phyloP scores from a whole-genome alignment of 2,888 invertebrate genomes.

The Agonopterix arenella region DNA sequence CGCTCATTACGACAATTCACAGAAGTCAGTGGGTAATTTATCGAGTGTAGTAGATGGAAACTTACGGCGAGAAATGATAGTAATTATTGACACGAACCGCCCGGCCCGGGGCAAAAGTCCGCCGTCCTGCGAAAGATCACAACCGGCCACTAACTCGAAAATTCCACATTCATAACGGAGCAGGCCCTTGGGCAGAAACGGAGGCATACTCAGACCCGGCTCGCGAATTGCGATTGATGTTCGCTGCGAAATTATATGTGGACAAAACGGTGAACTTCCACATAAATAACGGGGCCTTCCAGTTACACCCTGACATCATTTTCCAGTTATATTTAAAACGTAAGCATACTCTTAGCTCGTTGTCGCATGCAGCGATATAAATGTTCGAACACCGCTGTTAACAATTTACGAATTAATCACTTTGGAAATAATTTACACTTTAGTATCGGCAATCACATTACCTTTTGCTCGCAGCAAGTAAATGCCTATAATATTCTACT shows the following conservation, averaged over 20 bases:
- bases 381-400: too few species aligned
- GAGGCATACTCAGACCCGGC: conserved; percentile 34
- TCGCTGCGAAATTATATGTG: conserved; percentile 37
- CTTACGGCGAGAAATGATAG: conserved; percentile 57
- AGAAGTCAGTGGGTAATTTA: conserved; percentile 62
- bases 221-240: conserved; percentile 44
- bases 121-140: conserved; percentile 46
- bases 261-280: conserved; percentile 29
- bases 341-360: neutral
- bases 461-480: too few species aligned
- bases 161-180: conserved; percentile 66
- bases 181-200: conserved; percentile 50
- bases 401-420: too few species aligned
- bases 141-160: conserved; percentile 66
- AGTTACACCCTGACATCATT: conserved; percentile 4
- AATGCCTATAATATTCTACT: too few species aligned
- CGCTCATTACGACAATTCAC: conserved; percentile 64
- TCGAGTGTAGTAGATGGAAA: conserved; percentile 56
- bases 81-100: conserved; percentile 71
- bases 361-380: neutral
- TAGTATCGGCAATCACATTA: neutral
- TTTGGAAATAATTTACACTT: neutral
- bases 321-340: neutral
- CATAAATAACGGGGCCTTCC: conserved; percentile 20
- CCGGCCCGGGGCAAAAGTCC: conserved; percentile 45